These are phyloP conservation scores for Pristionchus arcanus DNA, from an alignment of 2,888 invertebrate species.

Conservation along the genomic window DNA sequence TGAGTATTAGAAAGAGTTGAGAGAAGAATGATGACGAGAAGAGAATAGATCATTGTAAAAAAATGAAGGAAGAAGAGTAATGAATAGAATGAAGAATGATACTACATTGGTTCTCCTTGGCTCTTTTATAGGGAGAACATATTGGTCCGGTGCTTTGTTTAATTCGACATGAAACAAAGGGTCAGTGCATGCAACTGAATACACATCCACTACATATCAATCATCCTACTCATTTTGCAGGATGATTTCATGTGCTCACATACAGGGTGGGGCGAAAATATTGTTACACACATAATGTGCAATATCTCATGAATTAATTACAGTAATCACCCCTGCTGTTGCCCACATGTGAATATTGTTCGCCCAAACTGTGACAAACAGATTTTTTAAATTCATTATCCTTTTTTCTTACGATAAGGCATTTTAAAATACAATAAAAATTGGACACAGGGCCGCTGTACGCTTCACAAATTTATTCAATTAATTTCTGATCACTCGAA, in stretches of 20 bases:
- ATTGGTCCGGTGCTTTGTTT: not conserved
- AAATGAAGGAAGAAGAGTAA: not conserved
- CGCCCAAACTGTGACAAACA: too few relatives aligned
- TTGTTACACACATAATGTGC: too few relatives aligned
- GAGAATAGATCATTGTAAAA: conserved; percentile 5
- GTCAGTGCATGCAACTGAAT: conserved; percentile 16
- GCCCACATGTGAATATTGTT: too few relatives aligned
- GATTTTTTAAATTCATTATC: too few relatives aligned
- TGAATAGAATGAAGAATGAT: not conserved
- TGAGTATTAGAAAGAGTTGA: conserved; percentile 6
- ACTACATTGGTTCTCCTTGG: not conserved
- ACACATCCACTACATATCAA: not conserved
- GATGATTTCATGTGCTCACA: not conserved
- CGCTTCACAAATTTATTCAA: too few relatives aligned
- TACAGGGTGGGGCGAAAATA: too few relatives aligned
- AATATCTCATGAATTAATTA: too few relatives aligned
- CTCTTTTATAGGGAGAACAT: not conserved
- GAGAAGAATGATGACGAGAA: conserved; percentile 7
- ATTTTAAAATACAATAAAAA: too few relatives aligned
- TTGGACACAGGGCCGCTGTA: too few relatives aligned
- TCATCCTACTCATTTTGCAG: not conserved
- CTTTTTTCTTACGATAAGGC: too few relatives aligned
- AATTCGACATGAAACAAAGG: conserved; percentile 11
- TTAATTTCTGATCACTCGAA: too few relatives aligned
- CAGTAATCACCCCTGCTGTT: too few relatives aligned